Evolutionary conservation across 2,797 vertebrate genomes (phyloP).

Genomic region (Halcyon chelicuti): DNA sequence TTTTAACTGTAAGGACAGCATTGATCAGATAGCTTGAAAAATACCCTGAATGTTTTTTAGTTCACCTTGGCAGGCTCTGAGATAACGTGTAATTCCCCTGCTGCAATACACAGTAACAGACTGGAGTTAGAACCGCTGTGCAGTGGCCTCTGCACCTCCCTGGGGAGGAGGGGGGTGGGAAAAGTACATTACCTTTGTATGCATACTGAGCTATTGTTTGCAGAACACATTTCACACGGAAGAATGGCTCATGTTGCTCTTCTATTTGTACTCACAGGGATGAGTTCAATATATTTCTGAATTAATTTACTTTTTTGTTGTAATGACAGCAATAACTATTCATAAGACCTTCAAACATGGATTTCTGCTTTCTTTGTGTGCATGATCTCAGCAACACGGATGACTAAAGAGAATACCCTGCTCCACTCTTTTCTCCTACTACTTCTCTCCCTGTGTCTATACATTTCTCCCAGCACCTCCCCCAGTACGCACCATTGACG

Average conservation of each 20-base stretch:
- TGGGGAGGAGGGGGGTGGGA: not conserved
- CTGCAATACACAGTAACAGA: not conserved
- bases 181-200: accelerated
- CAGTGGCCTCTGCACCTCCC: not conserved
- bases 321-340: not conserved
- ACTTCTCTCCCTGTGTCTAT: not conserved
- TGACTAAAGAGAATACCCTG: not conserved
- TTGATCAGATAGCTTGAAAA: not conserved
- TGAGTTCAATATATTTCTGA: not conserved
- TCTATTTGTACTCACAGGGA: not conserved
- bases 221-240: not conserved
- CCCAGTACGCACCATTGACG: conserved; percentile 70
- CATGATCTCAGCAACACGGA: not conserved
- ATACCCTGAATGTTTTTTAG: not conserved
- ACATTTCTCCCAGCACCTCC: not conserved
- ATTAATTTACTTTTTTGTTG: not conserved
- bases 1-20: not conserved
- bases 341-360: not conserved
- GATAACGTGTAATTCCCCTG: not conserved
- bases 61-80: not conserved
- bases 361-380: not conserved
- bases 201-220: not conserved
- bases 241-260: not conserved
- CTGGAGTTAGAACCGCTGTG: not conserved
- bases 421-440: not conserved